Evolutionary conservation across 2,113 vertebrate species (phyloP).

Genomic region (Carettochelys insculpta): DNA sequence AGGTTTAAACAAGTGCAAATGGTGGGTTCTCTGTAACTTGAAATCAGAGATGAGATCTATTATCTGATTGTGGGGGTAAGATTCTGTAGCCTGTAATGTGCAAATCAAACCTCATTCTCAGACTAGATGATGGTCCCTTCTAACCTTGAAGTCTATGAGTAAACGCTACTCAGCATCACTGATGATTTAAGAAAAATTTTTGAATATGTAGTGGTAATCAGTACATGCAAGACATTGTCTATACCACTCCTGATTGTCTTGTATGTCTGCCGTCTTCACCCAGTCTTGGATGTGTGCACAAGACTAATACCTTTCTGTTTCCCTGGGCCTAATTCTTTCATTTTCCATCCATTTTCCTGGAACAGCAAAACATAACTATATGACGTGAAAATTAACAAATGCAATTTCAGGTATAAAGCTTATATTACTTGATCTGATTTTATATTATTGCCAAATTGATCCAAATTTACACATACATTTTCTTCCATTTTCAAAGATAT

Average conservation of each 20-base stretch:
- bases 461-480: neutral
- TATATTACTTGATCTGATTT: neutral
- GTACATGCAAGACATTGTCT: too few species aligned
- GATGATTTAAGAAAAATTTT: neutral
- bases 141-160: neutral
- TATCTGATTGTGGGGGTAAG: too few species aligned
- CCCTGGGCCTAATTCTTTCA: neutral
- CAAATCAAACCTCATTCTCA: too few species aligned
- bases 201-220: too few species aligned
- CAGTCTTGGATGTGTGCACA: neutral
- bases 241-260: too few species aligned
- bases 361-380: neutral
- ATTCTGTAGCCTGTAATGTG: neutral
- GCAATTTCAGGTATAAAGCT: neutral
- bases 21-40: neutral
- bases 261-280: neutral
- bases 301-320: neutral
- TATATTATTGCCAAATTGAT: neutral
- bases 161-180: neutral
- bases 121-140: neutral
- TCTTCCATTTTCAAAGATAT: neutral
- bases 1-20: neutral
- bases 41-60: neutral
- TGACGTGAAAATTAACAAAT: neutral
- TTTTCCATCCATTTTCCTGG: neutral